Conservation (phyloP, 2,113 vertebrate genomes). For the Ciconia stormi region DNA sequence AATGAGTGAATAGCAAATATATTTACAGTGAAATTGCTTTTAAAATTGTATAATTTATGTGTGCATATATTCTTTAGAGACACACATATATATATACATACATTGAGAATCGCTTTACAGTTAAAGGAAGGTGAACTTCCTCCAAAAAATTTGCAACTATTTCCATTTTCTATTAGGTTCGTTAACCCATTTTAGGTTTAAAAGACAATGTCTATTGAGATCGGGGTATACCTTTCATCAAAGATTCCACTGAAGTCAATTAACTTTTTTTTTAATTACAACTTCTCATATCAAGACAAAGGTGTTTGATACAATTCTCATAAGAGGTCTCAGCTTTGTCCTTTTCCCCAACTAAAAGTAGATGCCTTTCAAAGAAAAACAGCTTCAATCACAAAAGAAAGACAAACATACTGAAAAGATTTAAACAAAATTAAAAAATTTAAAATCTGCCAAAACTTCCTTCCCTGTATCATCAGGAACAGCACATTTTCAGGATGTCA, state of each 20-base stretch:
- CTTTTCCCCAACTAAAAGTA: neutral
- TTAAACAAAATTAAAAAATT: slow-evolving; percentile 16
- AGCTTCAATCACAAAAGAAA: neutral
- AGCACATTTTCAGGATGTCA: neutral
- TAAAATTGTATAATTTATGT: neutral
- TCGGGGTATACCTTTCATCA: neutral
- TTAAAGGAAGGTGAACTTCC: neutral
- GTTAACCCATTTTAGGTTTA: neutral
- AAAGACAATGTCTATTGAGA: neutral
- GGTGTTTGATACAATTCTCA: neutral
- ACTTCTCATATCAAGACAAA: neutral
- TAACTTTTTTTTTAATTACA: neutral
- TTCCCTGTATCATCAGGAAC: neutral
- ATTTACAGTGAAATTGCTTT: neutral
- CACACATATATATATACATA: neutral
- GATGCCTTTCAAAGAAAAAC: neutral
- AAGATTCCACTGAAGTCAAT: neutral
- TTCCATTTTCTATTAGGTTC: neutral
- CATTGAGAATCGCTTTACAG: neutral
- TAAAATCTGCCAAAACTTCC: neutral
- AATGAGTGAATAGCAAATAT: neutral
- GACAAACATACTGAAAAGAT: neutral
- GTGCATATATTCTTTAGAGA: neutral
- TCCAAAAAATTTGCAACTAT: fast-evolving
- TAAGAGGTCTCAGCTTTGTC: neutral